A percentile compares a stretch with the other conserved stretches of the same genome.
phyloP scores from a whole-genome alignment of 2,888 invertebrate species.

The Oeneis ivallda region DNA sequence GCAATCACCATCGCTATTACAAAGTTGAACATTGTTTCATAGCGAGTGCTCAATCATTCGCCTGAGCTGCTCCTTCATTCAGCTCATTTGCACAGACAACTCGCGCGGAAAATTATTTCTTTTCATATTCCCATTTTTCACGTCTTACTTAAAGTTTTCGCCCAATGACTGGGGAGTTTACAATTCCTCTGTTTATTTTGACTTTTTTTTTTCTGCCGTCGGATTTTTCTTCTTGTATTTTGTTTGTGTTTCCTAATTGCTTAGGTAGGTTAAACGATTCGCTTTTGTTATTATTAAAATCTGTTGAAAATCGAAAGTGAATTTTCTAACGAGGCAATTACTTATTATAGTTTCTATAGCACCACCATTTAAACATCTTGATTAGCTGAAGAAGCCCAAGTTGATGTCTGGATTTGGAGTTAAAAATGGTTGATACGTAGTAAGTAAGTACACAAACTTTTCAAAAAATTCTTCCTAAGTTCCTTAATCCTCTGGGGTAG shows the following conservation, averaged over 20 bases:
- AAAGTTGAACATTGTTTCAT: constrained; percentile 73
- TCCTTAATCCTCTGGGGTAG: too few relatives aligned
- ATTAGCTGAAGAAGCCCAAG: too few relatives aligned
- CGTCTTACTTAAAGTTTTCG: constrained; percentile 78
- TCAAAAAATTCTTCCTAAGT: too few relatives aligned
- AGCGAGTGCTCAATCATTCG: constrained; percentile 76
- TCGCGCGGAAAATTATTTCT: constrained; percentile 82
- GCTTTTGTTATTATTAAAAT: constrained; percentile 3
- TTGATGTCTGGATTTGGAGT: too few relatives aligned
- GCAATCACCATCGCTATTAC: constrained; percentile 43
- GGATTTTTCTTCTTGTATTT: constrained; percentile 41
- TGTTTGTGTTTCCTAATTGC: constrained; percentile 45
- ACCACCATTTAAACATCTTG: too few relatives aligned
- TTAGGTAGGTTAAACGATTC: constrained; percentile 29
- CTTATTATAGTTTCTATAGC: too few relatives aligned
- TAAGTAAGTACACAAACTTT: too few relatives aligned
- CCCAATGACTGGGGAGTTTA: constrained; percentile 58
- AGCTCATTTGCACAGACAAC: constrained; percentile 81
- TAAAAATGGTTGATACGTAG: too few relatives aligned
- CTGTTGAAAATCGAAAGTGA: too few relatives aligned
- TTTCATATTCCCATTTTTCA: constrained; percentile 80
- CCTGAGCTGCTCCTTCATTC: constrained; percentile 73
- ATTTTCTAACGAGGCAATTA: too few relatives aligned
- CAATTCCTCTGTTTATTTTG: constrained; percentile 65
- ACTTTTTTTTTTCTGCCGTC: constrained; percentile 47